Percentiles rank a stretch among this genome's conserved stretches.
phyloP scores from a whole-genome alignment of 64 coral and sea anemone species.

The Exaiptasia diaphana region DNA sequence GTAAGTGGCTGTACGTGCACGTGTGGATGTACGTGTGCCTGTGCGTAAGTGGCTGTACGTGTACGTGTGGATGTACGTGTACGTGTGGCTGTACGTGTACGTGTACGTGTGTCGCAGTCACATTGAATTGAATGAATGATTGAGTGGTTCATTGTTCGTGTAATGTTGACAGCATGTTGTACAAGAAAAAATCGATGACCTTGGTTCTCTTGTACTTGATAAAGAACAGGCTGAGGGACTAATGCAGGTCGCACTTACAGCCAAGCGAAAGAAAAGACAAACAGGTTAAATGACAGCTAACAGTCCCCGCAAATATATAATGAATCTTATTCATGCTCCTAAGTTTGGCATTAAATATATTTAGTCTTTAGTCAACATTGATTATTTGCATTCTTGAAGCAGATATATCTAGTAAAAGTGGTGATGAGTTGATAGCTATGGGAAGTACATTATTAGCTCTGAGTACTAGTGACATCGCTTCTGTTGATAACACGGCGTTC shows the following conservation, averaged over 20 bases:
- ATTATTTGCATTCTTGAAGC: neutral
- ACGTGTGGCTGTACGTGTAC: too few relatives aligned
- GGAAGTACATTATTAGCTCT: slow-evolving; percentile 5
- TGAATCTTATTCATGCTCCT: neutral
- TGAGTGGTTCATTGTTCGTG: too few relatives aligned
- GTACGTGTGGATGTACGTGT: too few relatives aligned
- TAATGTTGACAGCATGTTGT: neutral
- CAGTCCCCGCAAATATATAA: neutral
- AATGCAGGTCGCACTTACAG: neutral
- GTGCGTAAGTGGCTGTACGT: too few relatives aligned
- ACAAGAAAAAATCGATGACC: neutral
- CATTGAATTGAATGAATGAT: too few relatives aligned
- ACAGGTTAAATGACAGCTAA: neutral
- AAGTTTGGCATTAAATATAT: too few relatives aligned
- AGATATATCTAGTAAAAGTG: slow-evolving; percentile 21
- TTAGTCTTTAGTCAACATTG: neutral
- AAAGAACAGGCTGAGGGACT: slow-evolving; percentile 4
- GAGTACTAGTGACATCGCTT: neutral
- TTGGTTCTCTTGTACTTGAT: neutral
- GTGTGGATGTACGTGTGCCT: too few relatives aligned
- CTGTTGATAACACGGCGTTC: neutral
- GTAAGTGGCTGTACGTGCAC: too few relatives aligned
- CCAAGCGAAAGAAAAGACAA: neutral
- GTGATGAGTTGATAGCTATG: slow-evolving; percentile 24
- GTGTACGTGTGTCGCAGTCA: too few relatives aligned